phyloP scores from a whole-genome alignment of 1,140 invertebrate genomes.

The Drosophila ambigua region DNA sequence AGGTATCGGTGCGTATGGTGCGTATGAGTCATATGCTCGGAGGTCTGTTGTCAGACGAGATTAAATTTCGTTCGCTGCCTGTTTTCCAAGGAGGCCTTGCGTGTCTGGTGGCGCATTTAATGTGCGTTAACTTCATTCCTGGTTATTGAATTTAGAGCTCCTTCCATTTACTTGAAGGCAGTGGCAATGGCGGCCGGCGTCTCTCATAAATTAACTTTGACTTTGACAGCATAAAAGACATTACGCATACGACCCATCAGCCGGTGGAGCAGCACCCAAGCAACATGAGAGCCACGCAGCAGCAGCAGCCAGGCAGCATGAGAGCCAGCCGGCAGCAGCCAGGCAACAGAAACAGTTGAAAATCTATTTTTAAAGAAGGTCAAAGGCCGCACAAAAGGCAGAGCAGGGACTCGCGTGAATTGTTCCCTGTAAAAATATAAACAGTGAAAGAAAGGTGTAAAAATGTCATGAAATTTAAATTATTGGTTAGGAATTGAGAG shows the following conservation, averaged over 20 bases:
- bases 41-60: too few species aligned
- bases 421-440: slow-evolving; percentile 1
- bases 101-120: slow-evolving; percentile 54
- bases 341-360: slow-evolving; percentile 18
- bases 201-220: slow-evolving; percentile 69
- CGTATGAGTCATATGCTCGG: slow-evolving; percentile 32
- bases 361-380: slow-evolving; percentile 31
- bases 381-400: background rate
- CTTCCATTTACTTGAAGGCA: slow-evolving; percentile 29
- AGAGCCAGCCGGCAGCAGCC: too few species aligned
- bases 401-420: slow-evolving; percentile 14
- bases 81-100: background rate
- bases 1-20: slow-evolving; percentile 44
- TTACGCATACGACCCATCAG: slow-evolving; percentile 66
- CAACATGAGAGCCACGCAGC: background rate
- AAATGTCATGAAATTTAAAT: background rate
- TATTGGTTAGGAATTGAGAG: background rate
- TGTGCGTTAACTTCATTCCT: slow-evolving; percentile 69
- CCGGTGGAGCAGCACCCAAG: background rate
- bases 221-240: slow-evolving; percentile 72
- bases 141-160: slow-evolving; percentile 68
- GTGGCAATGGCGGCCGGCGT: background rate
- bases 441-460: background rate
- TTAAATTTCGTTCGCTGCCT: background rate
- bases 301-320: background rate